Evolutionary conservation across 2,888 invertebrate species (phyloP).

Genomic region (Ichneumon xanthorius): DNA sequence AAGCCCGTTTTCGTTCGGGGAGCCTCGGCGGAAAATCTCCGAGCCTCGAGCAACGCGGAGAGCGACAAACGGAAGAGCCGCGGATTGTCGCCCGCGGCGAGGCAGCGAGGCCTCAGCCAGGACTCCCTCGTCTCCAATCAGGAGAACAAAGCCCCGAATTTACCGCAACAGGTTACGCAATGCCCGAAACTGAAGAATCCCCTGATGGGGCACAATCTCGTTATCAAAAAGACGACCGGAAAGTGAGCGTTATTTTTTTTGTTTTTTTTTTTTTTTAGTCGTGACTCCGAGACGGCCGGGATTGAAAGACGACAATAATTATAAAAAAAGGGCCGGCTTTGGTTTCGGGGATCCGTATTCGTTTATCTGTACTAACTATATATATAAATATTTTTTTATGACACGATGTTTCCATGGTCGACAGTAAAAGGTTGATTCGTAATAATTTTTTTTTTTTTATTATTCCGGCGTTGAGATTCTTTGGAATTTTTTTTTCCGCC

Average conservation of each 20-base stretch:
- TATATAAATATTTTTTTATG: background rate
- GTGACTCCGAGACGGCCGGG: background rate
- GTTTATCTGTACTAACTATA: slow-evolving; percentile 7
- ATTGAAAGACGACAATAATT: slow-evolving; percentile 1
- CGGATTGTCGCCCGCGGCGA: slow-evolving; percentile 17
- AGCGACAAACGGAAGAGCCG: background rate
- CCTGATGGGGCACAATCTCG: slow-evolving; percentile 31
- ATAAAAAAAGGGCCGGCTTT: background rate
- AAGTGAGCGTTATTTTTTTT: slow-evolving; percentile 1
- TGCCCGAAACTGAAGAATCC: slow-evolving; percentile 50
- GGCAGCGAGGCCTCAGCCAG: slow-evolving; percentile 30
- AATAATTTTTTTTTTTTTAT: background rate
- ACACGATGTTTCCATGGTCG: background rate
- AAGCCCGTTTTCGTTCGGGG: slow-evolving; percentile 84
- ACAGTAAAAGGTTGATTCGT: background rate
- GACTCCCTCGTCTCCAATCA: slow-evolving; percentile 17
- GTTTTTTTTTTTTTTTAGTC: background rate
- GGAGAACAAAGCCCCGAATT: slow-evolving; percentile 9
- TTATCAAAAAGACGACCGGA: slow-evolving; percentile 29
- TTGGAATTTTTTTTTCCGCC: background rate
- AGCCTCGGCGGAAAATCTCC: slow-evolving; percentile 76
- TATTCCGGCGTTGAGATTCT: background rate
- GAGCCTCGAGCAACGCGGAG: background rate
- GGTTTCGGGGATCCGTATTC: slow-evolving; percentile 7
- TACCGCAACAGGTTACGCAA: slow-evolving; percentile 37